Evolutionary conservation across 2,113 vertebrate genomes (phyloP).

Genomic region (Callopanchax toddi): DNA sequence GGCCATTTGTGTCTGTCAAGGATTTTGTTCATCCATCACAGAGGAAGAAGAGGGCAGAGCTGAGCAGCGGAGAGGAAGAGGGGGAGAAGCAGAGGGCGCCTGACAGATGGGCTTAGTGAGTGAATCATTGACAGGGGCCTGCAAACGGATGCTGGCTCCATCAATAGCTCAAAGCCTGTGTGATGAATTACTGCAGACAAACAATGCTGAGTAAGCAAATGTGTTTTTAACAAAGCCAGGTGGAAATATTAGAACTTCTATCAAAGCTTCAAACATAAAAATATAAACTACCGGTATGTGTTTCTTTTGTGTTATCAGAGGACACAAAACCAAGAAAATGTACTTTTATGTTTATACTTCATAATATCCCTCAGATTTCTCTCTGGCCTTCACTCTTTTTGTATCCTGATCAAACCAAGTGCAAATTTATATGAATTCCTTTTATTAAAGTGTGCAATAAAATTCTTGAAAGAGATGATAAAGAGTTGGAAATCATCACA

Average conservation of each 20-base stretch:
- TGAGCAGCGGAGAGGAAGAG: constrained; percentile 60
- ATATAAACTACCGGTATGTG: not conserved
- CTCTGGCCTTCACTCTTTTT: no score
- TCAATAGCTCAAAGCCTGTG: constrained; percentile 81
- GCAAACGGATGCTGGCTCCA: constrained; percentile 80
- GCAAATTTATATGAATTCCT: no score
- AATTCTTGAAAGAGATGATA: no score
- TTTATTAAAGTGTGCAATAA: no score
- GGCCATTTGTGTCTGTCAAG: constrained; percentile 47
- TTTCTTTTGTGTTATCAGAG: not conserved
- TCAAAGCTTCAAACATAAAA: constrained; percentile 21
- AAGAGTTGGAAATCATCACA: no score
- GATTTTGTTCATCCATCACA: constrained; percentile 68
- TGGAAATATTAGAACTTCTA: constrained; percentile 63
- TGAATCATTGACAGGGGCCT: constrained; percentile 83
- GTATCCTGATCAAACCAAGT: no score
- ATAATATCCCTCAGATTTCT: no score
- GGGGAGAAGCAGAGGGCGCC: constrained; percentile 62
- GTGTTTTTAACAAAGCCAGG: constrained; percentile 80
- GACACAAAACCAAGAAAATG: not conserved
- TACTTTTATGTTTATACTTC: no score
- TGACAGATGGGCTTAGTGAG: constrained; percentile 82
- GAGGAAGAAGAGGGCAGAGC: constrained; percentile 73
- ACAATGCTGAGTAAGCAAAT: constrained; percentile 83
- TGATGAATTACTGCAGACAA: constrained; percentile 86